phyloP scores from a whole-genome alignment of 2,888 invertebrate species.

The Syritta pipiens region DNA sequence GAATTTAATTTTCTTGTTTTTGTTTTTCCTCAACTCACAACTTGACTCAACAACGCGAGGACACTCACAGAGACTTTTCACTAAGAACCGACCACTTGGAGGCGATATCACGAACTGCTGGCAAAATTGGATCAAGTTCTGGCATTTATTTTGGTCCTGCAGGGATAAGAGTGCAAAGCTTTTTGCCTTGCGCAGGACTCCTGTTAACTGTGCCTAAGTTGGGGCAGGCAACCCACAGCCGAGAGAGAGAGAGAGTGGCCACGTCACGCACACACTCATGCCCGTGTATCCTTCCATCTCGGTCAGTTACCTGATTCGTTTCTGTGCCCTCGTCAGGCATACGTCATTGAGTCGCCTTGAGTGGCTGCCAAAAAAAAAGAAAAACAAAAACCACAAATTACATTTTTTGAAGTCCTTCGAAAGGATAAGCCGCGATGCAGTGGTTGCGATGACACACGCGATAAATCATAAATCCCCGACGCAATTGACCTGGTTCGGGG shows the following conservation, averaged over 20 bases:
- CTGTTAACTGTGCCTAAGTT: slow-evolving; percentile 39
- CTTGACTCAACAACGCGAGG: too few relatives aligned
- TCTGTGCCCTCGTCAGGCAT: neutral
- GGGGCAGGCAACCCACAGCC: slow-evolving; percentile 35
- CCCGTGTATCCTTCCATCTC: slow-evolving; percentile 25
- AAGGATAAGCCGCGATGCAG: slow-evolving; percentile 32
- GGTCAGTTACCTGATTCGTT: slow-evolving; percentile 43
- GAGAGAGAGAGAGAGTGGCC: slow-evolving; percentile 3
- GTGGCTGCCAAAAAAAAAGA: slow-evolving; percentile 22
- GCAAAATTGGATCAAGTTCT: slow-evolving; percentile 49
- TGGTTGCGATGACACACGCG: slow-evolving; percentile 27
- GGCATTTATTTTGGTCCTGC: slow-evolving; percentile 64
- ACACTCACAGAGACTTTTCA: slow-evolving; percentile 4
- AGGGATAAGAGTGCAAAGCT: slow-evolving; percentile 50
- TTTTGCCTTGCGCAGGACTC: slow-evolving; percentile 61
- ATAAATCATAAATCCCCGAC: slow-evolving; percentile 42
- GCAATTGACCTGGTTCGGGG: slow-evolving; percentile 40
- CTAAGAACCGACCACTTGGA: slow-evolving; percentile 58
- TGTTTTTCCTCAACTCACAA: too few relatives aligned
- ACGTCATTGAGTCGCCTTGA: slow-evolving; percentile 19
- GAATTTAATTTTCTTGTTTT: too few relatives aligned
- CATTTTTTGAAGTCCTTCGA: slow-evolving; percentile 3
- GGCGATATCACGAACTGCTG: slow-evolving; percentile 59
- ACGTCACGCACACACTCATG: neutral
- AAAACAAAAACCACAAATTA: neutral